Conservation (phyloP, 2,888 invertebrate species). For the Hybos culiciformis region DNA sequence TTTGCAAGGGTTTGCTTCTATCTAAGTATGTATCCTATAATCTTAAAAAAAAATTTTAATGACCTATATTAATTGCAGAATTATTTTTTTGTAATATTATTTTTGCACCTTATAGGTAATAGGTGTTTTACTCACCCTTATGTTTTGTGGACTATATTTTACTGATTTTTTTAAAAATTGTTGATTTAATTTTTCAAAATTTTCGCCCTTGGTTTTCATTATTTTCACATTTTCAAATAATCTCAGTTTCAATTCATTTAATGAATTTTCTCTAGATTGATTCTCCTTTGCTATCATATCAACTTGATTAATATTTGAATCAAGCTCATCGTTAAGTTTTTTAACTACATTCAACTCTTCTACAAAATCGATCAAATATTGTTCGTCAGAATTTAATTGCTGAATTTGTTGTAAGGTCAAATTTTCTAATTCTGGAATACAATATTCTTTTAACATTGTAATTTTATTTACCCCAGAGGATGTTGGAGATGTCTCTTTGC, state of each 20-base stretch:
- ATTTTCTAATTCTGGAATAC: slow-evolving; percentile 30
- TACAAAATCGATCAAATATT: slow-evolving; percentile 59
- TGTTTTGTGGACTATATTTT: slow-evolving; percentile 58
- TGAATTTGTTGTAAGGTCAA: slow-evolving; percentile 48
- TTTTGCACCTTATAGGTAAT: too few species aligned
- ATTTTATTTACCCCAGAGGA: not conserved
- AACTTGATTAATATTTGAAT: slow-evolving; percentile 56
- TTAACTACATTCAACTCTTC: slow-evolving; percentile 52
- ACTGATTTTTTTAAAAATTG: slow-evolving; percentile 58
- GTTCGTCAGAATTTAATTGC: slow-evolving; percentile 52
- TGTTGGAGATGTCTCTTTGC: not conserved
- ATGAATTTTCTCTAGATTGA: slow-evolving; percentile 40
- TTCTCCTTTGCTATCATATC: slow-evolving; percentile 55
- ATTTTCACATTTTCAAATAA: slow-evolving; percentile 51
- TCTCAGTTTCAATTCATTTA: slow-evolving; percentile 39
- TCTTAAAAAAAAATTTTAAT: too few species aligned
- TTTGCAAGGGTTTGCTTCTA: too few species aligned
- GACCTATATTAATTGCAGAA: too few species aligned
- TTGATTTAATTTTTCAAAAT: slow-evolving; percentile 54
- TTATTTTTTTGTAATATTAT: too few species aligned
- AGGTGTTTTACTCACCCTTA: slow-evolving; percentile 38
- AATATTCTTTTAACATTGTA: not conserved
- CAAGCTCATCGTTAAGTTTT: slow-evolving; percentile 53
- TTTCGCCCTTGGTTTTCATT: slow-evolving; percentile 53
- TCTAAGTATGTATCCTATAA: too few species aligned